A percentile compares a stretch with the other conserved stretches of the same genome.
phyloP scores from a whole-genome alignment of 2,797 vertebrate genomes.

The Girardinus metallicus region DNA sequence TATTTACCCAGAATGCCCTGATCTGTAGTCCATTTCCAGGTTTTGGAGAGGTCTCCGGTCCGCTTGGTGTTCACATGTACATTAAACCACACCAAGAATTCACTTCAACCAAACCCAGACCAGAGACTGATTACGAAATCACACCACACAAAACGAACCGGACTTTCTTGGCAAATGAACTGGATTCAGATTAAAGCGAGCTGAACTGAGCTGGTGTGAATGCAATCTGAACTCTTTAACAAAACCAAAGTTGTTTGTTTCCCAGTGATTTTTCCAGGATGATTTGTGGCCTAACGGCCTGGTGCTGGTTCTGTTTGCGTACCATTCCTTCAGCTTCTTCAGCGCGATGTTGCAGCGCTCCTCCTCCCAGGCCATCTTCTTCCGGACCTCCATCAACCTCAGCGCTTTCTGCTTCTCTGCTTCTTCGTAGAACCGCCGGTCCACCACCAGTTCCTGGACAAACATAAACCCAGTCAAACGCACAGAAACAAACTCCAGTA shows the following conservation, averaged over 20 bases:
- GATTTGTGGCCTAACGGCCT: neutral
- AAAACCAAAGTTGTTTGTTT: neutral
- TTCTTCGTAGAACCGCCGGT: slow-evolving; percentile 81
- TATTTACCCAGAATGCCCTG: no score
- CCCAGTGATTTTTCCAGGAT: neutral
- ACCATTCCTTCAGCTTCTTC: slow-evolving; percentile 85
- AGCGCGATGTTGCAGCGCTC: slow-evolving; percentile 82
- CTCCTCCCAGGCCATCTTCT: slow-evolving; percentile 87
- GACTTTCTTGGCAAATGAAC: no score
- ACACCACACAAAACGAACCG: no score
- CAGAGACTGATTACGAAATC: no score
- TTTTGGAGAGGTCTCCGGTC: no score
- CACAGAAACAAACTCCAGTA: neutral
- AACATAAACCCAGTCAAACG: slow-evolving; percentile 27
- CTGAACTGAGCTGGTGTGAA: no score
- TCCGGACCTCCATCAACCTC: slow-evolving; percentile 79
- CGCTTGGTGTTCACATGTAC: no score
- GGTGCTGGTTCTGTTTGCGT: slow-evolving; percentile 7
- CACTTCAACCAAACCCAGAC: no score
- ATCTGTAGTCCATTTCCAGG: no score
- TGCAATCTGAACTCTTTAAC: no score
- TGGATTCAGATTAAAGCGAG: no score
- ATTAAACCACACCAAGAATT: no score
- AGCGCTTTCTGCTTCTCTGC: slow-evolving; percentile 75
- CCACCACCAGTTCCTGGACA: slow-evolving; percentile 86